Percentiles rank a stretch among this genome's conserved stretches.
phyloP scores from a whole-genome alignment of 2,797 vertebrate species.

The Vireo griseus region DNA sequence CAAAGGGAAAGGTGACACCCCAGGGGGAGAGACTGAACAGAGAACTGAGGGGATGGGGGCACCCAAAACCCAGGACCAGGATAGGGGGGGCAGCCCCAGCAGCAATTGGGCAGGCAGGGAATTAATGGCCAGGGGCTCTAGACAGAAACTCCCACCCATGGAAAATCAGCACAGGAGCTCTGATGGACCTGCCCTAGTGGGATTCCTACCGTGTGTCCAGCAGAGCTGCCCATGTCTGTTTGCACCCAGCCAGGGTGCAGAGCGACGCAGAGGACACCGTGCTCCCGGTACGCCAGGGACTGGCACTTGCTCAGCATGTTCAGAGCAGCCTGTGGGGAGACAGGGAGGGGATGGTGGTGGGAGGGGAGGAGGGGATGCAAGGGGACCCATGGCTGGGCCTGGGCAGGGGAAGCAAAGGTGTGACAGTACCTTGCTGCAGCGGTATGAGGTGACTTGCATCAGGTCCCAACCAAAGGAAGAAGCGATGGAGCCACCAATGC shows the following conservation, averaged over 20 bases:
- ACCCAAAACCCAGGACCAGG: neutral
- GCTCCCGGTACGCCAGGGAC: neutral
- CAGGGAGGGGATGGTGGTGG: neutral
- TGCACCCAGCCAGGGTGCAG: slow-evolving; percentile 51
- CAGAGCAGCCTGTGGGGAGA: slow-evolving; percentile 14
- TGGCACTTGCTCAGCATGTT: slow-evolving; percentile 51
- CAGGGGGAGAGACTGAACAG: neutral
- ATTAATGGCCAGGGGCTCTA: neutral
- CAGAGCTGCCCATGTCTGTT: neutral
- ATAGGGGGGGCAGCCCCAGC: neutral
- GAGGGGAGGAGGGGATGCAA: neutral
- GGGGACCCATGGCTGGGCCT: fast-evolving
- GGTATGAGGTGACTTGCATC: neutral
- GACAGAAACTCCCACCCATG: neutral
- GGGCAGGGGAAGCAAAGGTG: neutral
- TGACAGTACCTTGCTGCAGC: slow-evolving; percentile 1
- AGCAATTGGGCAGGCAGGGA: neutral
- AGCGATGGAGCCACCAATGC: neutral
- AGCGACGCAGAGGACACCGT: neutral
- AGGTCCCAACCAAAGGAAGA: neutral
- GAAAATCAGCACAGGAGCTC: neutral
- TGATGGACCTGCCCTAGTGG: fast-evolving
- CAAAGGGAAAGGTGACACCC: neutral
- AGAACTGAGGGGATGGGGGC: fast-evolving
- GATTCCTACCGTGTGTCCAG: neutral